Evolutionary conservation across 2,113 vertebrate species (phyloP).

Genomic region (Struthidea cinerea): DNA sequence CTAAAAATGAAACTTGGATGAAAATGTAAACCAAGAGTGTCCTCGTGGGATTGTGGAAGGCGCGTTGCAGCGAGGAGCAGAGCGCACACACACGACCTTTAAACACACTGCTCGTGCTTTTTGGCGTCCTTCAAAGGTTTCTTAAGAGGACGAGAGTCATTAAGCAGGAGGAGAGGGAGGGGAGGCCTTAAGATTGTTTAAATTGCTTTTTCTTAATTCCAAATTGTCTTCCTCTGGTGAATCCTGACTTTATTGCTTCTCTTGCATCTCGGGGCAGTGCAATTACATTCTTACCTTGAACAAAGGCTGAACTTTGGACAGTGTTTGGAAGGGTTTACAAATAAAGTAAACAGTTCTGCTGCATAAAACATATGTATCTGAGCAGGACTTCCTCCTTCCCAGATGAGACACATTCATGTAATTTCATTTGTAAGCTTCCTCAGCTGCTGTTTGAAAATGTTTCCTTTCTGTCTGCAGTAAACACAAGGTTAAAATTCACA

Average conservation of each 20-base stretch:
- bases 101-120: neutral
- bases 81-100: slow-evolving; percentile 25
- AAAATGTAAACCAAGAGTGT: neutral
- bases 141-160: slow-evolving; percentile 5
- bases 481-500: neutral
- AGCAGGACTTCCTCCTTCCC: slow-evolving; percentile 34
- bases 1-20: neutral
- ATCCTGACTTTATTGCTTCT: neutral
- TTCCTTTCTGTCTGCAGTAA: neutral
- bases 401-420: neutral
- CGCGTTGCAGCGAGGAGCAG: neutral
- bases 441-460: neutral
- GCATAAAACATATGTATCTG: neutral
- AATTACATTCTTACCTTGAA: slow-evolving; percentile 43
- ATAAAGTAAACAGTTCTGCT: slow-evolving; percentile 37
- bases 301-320: slow-evolving; percentile 32
- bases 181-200: neutral
- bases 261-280: neutral
- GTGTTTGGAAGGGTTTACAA: slow-evolving; percentile 26
- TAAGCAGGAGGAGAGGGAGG: neutral
- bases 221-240: slow-evolving; percentile 17
- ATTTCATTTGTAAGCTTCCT: neutral
- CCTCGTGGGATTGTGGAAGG: neutral
- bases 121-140: neutral
- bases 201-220: slow-evolving; percentile 37